Evolutionary conservation across 1,140 invertebrate species (phyloP).

Genomic region (Pseudomyrmex sp.): DNA sequence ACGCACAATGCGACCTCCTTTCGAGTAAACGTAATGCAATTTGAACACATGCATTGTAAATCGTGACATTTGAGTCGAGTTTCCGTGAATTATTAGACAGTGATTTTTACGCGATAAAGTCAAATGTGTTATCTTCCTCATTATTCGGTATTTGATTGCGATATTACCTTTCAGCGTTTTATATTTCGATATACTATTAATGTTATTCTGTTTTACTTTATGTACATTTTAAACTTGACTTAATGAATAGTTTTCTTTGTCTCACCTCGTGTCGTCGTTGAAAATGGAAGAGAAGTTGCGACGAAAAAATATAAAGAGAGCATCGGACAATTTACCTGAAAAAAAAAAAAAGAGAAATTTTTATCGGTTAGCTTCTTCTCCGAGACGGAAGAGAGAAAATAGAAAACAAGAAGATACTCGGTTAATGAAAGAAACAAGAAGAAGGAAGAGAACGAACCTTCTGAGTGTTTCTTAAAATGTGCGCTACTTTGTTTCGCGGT

Average conservation of each 20-base stretch:
- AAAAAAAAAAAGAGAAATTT: slow-evolving; percentile 54
- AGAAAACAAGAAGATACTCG: slow-evolving; percentile 55
- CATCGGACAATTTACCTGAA: slow-evolving; percentile 52
- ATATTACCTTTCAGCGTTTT: not conserved
- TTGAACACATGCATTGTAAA: slow-evolving; percentile 36
- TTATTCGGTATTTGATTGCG: too few species aligned
- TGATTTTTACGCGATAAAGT: slow-evolving; percentile 27
- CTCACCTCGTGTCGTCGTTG: slow-evolving; percentile 5
- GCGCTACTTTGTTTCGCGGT: slow-evolving; percentile 28
- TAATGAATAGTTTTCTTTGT: slow-evolving; percentile 10
- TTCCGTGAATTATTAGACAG: slow-evolving; percentile 52
- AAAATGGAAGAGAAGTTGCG: slow-evolving; percentile 19
- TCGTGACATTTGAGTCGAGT: slow-evolving; percentile 62
- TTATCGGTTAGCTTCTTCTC: slow-evolving; percentile 53
- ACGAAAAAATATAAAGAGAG: slow-evolving; percentile 10
- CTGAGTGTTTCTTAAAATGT: slow-evolving; percentile 51
- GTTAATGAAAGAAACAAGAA: slow-evolving; percentile 56
- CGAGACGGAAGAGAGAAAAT: slow-evolving; percentile 40
- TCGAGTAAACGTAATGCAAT: slow-evolving; percentile 36
- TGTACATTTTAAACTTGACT: not conserved
- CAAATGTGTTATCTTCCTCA: not conserved
- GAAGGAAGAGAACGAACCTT: slow-evolving; percentile 6
- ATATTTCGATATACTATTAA: too few species aligned
- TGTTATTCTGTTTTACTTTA: too few species aligned
- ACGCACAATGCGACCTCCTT: slow-evolving; percentile 54